phyloP scores from a whole-genome alignment of 2,888 invertebrate species.

The Clivina fossor region DNA sequence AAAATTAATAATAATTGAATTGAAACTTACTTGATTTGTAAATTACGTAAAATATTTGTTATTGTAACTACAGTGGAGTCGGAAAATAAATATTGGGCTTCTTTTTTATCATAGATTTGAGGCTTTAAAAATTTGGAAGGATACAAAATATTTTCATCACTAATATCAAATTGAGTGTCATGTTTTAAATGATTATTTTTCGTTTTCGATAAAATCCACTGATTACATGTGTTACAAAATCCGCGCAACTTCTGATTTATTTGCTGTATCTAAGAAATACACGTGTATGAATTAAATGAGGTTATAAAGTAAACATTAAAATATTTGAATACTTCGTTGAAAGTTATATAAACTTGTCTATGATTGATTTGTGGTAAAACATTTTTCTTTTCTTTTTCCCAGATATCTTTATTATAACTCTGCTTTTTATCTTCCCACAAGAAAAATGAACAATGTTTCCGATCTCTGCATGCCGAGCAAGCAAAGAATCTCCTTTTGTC shows the following conservation, averaged over 20 bases:
- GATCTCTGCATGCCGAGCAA: constrained; percentile 82
- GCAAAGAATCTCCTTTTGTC: constrained; percentile 67
- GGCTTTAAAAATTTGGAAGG: constrained; percentile 72
- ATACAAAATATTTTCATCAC: constrained; percentile 60
- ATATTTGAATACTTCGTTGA: constrained; percentile 57
- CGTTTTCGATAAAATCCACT: constrained; percentile 53
- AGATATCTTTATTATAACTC: too few species aligned
- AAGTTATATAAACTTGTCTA: constrained; percentile 55
- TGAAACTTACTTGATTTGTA: constrained; percentile 60
- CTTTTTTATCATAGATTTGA: constrained; percentile 72
- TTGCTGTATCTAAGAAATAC: constrained; percentile 52
- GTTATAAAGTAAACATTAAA: constrained; percentile 7
- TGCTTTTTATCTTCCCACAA: constrained; percentile 59
- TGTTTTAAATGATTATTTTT: constrained; percentile 60
- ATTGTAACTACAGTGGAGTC: constrained; percentile 67
- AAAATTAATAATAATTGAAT: constrained; percentile 17
- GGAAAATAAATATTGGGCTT: constrained; percentile 88
- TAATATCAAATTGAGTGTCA: constrained; percentile 56
- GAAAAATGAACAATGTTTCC: constrained; percentile 74
- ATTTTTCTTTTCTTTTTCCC: constrained; percentile 55
- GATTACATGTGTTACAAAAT: constrained; percentile 68
- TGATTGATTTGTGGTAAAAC: constrained; percentile 58
- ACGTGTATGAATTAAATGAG: neutral
- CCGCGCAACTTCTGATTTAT: constrained; percentile 55
- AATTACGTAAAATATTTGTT: constrained; percentile 60